Conservation (phyloP, 92 coral and sea anemone genomes). For the Bergia sp. region DNA sequence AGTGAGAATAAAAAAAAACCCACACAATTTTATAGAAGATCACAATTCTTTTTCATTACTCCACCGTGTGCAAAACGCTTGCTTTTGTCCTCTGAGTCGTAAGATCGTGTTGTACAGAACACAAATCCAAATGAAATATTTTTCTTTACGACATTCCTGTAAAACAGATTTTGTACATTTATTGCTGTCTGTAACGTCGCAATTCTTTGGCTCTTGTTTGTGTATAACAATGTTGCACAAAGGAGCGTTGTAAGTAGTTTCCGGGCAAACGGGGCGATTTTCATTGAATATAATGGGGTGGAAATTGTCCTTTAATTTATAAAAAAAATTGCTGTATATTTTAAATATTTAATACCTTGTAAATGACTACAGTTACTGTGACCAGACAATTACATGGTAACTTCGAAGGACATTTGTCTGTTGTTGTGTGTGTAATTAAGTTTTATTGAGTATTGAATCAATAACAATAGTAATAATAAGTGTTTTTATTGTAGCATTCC, state of each 20-base stretch:
- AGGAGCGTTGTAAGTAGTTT: constrained; percentile 42
- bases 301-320: constrained; percentile 41
- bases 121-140: constrained; percentile 21
- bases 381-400: constrained; percentile 29
- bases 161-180: constrained; percentile 25
- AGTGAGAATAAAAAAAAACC: neutral
- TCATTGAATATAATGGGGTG: constrained; percentile 33
- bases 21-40: neutral
- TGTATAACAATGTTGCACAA: neutral
- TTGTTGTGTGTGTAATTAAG: neutral
- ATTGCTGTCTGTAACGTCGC: neutral
- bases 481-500: too few species aligned
- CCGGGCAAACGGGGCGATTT: constrained; percentile 15
- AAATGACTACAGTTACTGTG: constrained; percentile 35
- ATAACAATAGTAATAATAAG: too few species aligned
- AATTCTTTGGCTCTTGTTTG: constrained; percentile 12
- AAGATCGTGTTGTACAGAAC: constrained; percentile 2
- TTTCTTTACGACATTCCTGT: constrained; percentile 29
- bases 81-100: neutral
- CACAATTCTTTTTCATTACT: too few species aligned
- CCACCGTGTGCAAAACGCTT: neutral
- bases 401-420: neutral
- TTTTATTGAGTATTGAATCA: too few species aligned
- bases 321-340: constrained; percentile 45
- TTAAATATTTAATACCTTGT: constrained; percentile 48